Conservation (phyloP, 2,888 invertebrate species). For the Calliphora vomitoria region DNA sequence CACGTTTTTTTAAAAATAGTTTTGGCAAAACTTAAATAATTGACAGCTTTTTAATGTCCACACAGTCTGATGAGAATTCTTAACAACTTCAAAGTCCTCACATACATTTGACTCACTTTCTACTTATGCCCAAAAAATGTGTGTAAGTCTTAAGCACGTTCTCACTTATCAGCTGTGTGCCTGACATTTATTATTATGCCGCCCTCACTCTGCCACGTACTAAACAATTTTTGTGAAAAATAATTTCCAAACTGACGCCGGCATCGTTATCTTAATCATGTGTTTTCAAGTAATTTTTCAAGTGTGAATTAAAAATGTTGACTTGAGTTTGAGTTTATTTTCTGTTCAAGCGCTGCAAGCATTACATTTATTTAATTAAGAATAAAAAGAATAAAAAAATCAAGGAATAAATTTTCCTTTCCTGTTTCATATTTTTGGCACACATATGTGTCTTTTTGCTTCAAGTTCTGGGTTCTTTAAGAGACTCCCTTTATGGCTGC, state of each 20-base stretch:
- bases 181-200: not conserved
- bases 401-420: not conserved
- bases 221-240: not conserved
- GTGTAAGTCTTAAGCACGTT: too few relatives aligned
- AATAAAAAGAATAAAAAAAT: not conserved
- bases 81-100: too few relatives aligned
- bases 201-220: not conserved
- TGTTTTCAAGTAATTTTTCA: not conserved
- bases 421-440: not conserved
- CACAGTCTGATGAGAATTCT: too few relatives aligned
- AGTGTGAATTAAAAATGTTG: slow-evolving; percentile 19
- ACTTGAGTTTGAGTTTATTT: not conserved
- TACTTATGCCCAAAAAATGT: too few relatives aligned
- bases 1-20: too few relatives aligned
- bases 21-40: too few relatives aligned
- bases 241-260: not conserved
- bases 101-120: too few relatives aligned
- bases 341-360: not conserved
- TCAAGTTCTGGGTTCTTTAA: not conserved
- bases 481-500: slow-evolving; percentile 3
- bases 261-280: not conserved
- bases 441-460: not conserved
- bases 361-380: slow-evolving; percentile 25
- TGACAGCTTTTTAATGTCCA: too few relatives aligned
- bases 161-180: too few relatives aligned